These are phyloP conservation scores for Rhynchotus rufescens DNA, from an alignment of 2,797 vertebrate species.

Conservation along the genomic window DNA sequence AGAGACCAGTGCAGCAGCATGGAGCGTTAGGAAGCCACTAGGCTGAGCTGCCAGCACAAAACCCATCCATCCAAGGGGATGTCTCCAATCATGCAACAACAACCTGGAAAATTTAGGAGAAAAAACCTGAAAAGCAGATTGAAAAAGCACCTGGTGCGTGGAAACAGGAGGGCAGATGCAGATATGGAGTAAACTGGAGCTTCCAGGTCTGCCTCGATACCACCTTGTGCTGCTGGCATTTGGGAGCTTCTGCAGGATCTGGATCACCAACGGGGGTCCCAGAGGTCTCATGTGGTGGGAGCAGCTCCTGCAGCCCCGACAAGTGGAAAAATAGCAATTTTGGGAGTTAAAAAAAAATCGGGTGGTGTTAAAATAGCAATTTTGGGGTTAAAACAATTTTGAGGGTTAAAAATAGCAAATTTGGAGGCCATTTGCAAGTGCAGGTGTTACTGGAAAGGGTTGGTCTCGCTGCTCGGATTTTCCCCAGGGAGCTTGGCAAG, in stretches of 20 bases:
- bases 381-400: too few species aligned
- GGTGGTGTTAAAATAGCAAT: too few species aligned
- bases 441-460: not conserved
- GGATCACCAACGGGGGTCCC: not conserved
- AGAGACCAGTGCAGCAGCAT: not conserved
- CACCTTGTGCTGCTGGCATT: not conserved
- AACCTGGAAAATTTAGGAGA: not conserved
- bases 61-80: not conserved
- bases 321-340: not conserved
- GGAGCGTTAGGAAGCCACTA: not conserved
- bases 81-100: fast-evolving
- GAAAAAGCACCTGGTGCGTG: not conserved
- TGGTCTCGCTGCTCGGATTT: not conserved
- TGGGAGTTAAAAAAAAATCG: too few species aligned
- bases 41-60: not conserved
- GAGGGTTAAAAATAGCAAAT: not conserved
- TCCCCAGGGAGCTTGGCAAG: not conserved
- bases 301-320: not conserved
- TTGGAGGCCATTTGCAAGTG: not conserved
- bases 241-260: not conserved
- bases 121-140: not conserved
- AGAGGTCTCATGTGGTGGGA: not conserved
- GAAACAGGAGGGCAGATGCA: not conserved
- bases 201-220: not conserved
- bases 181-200: not conserved